Evolutionary conservation across 2,797 vertebrate genomes (phyloP).

Genomic region (Danio jaintianensis): DNA sequence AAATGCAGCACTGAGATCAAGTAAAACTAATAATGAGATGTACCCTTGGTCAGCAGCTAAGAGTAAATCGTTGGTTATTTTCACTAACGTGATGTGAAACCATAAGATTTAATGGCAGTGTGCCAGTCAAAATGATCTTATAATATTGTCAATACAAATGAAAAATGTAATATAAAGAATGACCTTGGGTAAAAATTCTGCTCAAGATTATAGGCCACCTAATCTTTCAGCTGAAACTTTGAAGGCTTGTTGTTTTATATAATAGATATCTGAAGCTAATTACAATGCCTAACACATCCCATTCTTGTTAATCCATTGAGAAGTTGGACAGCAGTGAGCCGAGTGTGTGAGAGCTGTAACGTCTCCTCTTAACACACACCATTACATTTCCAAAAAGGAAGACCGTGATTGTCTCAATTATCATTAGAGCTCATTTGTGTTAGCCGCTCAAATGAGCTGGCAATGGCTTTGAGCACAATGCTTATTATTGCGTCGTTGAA

Average conservation of each 20-base stretch:
- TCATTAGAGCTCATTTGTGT: constrained; percentile 43
- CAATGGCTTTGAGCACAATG: constrained; percentile 32
- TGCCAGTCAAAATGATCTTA: not conserved
- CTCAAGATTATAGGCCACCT: not conserved
- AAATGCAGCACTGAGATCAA: no score
- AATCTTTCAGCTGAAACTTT: not conserved
- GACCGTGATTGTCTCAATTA: constrained; percentile 32
- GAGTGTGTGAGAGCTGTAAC: not conserved
- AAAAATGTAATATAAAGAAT: not conserved
- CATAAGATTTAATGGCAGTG: not conserved
- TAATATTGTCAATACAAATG: not conserved
- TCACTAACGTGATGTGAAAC: no score
- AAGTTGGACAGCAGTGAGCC: not conserved
- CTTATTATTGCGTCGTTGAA: constrained; percentile 33
- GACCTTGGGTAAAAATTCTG: not conserved
- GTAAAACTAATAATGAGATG: no score
- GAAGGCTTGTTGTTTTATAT: not conserved
- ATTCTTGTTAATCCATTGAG: not conserved
- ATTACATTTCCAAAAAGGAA: constrained; percentile 31
- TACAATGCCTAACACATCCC: not conserved
- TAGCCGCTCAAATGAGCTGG: not conserved
- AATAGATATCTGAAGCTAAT: not conserved
- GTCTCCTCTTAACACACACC: not conserved
- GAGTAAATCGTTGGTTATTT: no score
- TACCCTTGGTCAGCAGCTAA: no score